phyloP scores from a whole-genome alignment of 2,113 vertebrate genomes.

The Oophaga pumilio region DNA sequence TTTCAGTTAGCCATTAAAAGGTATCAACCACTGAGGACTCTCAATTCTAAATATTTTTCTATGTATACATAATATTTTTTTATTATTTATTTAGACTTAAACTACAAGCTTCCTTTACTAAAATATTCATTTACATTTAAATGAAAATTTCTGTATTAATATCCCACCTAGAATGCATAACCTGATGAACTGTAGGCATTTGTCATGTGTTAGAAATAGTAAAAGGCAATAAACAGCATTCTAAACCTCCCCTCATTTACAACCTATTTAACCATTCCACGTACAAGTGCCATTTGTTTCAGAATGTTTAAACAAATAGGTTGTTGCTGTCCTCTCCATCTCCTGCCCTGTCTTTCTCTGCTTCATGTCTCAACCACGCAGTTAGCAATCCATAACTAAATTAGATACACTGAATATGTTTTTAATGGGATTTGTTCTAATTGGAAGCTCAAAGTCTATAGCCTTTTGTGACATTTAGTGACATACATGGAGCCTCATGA shows the following conservation, averaged over 20 bases:
- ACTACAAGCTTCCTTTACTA: background rate
- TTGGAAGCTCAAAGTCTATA: slow-evolving; percentile 52
- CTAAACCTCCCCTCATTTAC: slow-evolving; percentile 45
- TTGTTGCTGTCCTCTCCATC: slow-evolving; percentile 40
- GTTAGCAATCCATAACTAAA: slow-evolving; percentile 54
- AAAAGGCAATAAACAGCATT: slow-evolving; percentile 35
- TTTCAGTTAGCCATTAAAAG: no score
- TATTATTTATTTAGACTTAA: background rate
- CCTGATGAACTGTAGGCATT: slow-evolving; percentile 2
- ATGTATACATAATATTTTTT: no score
- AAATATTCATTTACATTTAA: slow-evolving; percentile 8
- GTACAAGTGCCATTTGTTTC: slow-evolving; percentile 54
- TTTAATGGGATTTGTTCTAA: slow-evolving; percentile 55
- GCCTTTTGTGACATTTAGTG: slow-evolving; percentile 46
- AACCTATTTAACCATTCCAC: slow-evolving; percentile 54
- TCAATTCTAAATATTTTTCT: no score
- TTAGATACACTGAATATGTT: slow-evolving; percentile 51
- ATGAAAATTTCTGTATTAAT: background rate
- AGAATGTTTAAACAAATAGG: slow-evolving; percentile 54
- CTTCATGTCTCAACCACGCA: slow-evolving; percentile 27
- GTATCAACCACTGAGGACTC: no score
- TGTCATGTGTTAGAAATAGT: slow-evolving; percentile 29
- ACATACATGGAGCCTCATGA: slow-evolving; percentile 36
- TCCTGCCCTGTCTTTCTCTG: slow-evolving; percentile 18
- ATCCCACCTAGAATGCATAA: background rate